Conservation (phyloP, 92 coral and sea anemone genomes). For the Hydrozoanthus gracilis region DNA sequence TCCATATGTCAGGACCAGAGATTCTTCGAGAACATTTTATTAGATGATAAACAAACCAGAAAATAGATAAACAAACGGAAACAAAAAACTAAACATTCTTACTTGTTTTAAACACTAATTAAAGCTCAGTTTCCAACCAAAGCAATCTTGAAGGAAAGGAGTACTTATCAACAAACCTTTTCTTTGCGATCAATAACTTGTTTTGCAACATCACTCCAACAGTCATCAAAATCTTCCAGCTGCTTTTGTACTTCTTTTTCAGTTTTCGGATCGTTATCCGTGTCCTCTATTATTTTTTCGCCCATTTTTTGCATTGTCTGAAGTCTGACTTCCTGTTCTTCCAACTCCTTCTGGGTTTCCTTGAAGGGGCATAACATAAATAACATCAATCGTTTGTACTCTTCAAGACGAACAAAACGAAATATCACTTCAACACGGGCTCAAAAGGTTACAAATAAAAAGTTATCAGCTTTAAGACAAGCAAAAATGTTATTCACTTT, state of each 20-base stretch:
- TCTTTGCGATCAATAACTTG: constrained; percentile 81
- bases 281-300: constrained; percentile 68
- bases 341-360: constrained; percentile 78
- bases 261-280: constrained; percentile 65
- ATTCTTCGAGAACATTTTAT: too few species aligned
- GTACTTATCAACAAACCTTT: constrained; percentile 59
- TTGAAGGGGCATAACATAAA: not conserved
- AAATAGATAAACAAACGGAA: too few species aligned
- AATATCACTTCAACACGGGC: too few species aligned
- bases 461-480: too few species aligned
- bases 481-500: too few species aligned
- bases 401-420: too few species aligned
- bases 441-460: too few species aligned
- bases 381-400: too few species aligned
- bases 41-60: too few species aligned
- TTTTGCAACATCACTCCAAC: constrained; percentile 87
- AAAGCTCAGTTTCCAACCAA: not conserved
- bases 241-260: constrained; percentile 75
- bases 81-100: too few species aligned
- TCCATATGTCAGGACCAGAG: too few species aligned
- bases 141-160: not conserved
- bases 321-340: constrained; percentile 73
- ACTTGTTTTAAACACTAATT: not conserved
- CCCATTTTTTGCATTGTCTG: constrained; percentile 74
- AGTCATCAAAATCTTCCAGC: constrained; percentile 86